These are phyloP conservation scores for Sebastes steindachneri DNA, from an alignment of 2,797 vertebrate species.

Conservation along the genomic window DNA sequence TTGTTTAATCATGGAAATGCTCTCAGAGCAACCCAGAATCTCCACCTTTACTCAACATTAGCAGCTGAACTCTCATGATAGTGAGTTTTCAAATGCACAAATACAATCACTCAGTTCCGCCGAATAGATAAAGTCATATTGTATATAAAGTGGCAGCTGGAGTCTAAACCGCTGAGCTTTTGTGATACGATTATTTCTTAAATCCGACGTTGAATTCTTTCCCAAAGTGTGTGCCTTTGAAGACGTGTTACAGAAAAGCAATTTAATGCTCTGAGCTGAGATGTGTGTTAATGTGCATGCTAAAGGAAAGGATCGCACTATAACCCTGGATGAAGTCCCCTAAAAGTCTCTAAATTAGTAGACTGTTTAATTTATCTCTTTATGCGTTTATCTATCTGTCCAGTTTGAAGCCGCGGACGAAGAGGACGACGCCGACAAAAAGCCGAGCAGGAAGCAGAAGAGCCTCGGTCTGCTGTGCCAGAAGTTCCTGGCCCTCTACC, in stretches of 20 bases:
- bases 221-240: neutral
- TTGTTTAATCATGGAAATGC: neutral
- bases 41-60: neutral
- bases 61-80: neutral
- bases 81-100: neutral
- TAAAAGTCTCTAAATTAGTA: neutral
- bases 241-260: neutral
- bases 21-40: neutral
- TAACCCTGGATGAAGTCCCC: neutral
- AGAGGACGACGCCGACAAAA: constrained; percentile 88
- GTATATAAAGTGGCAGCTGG: neutral
- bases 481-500: constrained; percentile 94
- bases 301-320: neutral
- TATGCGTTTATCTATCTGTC: neutral
- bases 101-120: neutral
- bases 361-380: neutral
- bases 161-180: neutral
- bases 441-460: constrained; percentile 96
- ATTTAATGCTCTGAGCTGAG: neutral
- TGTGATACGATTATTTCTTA: constrained; percentile 5
- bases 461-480: constrained; percentile 94
- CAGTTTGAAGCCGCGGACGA: constrained; percentile 85
- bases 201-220: neutral
- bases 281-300: neutral
- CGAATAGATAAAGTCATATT: neutral